Percentiles rank a stretch among this genome's conserved stretches.
These are phyloP conservation scores for Perca fluviatilis DNA, from an alignment of 2,113 vertebrate species.

Conservation along the genomic window DNA sequence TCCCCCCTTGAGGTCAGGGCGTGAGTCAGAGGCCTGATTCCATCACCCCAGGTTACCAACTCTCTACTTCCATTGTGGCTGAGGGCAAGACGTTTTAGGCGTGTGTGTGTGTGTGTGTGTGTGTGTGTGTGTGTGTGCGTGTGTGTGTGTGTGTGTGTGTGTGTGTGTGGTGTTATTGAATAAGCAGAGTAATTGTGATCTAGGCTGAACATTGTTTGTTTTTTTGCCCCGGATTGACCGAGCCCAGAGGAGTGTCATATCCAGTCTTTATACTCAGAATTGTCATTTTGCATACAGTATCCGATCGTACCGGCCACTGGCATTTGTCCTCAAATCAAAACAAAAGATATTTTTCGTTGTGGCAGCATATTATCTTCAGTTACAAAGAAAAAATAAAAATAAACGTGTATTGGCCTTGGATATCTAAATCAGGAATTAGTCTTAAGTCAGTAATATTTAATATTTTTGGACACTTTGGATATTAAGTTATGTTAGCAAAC, in stretches of 20 bases:
- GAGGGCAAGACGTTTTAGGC: constrained; percentile 57
- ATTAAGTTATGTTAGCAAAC: not conserved
- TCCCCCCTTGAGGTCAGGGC: constrained; percentile 69
- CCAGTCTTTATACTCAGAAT: constrained; percentile 34
- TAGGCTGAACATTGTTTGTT: constrained; percentile 13
- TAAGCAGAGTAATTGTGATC: constrained; percentile 43
- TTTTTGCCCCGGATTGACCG: constrained; percentile 38
- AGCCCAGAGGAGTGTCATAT: constrained; percentile 40
- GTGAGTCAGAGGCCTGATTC: constrained; percentile 83
- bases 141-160: constrained; percentile 30
- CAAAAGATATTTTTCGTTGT: constrained; percentile 1
- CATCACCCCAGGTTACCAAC: constrained; percentile 80
- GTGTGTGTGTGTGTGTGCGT: constrained; percentile 3
- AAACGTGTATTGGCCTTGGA: no score
- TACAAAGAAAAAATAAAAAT: not conserved
- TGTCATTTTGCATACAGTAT: constrained; percentile 34
- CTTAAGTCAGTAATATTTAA: not conserved
- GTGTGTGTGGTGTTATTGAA: constrained; percentile 5
- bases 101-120: constrained; percentile 29
- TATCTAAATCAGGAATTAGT: not conserved
- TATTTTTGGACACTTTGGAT: not conserved
- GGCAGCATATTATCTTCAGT: constrained; percentile 1
- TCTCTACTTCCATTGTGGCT: constrained; percentile 73
- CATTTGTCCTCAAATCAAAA: constrained; percentile 38
- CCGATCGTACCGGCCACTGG: not conserved